A percentile compares a stretch with the other conserved stretches of the same genome.
These are phyloP conservation scores for Thripadectes ignobilis DNA, from an alignment of 2,797 vertebrate genomes.

Conservation along the genomic window DNA sequence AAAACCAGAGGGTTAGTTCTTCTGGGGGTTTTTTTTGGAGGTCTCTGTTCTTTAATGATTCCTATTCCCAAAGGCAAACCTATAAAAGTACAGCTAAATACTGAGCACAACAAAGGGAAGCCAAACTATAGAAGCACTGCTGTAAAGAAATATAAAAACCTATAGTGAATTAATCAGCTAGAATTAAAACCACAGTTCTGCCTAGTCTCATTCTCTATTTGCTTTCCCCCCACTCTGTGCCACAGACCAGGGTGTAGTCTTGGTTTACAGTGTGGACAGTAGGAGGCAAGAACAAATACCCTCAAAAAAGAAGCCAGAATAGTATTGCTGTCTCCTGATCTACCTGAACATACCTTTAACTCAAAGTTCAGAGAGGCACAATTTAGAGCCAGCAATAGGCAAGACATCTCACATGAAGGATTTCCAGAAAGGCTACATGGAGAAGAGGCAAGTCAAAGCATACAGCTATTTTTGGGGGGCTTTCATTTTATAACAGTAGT, in stretches of 20 bases:
- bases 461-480: not conserved
- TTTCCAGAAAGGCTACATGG: not conserved
- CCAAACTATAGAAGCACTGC: not conserved
- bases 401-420: not conserved
- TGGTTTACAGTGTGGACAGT: not conserved
- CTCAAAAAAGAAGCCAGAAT: not conserved
- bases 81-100: not conserved
- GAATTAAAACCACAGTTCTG: not conserved
- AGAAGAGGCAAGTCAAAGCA: not conserved
- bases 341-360: not conserved
- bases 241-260: not conserved
- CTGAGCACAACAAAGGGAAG: not conserved
- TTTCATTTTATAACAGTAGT: not conserved
- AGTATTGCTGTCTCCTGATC: not conserved
- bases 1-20: not conserved
- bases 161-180: not conserved
- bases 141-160: not conserved
- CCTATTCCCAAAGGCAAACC: not conserved
- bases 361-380: not conserved
- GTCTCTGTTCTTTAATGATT: conserved; percentile 4
- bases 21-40: not conserved
- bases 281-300: not conserved
- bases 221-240: not conserved
- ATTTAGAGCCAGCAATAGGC: not conserved
- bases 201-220: not conserved